Evolutionary conservation across 2,888 invertebrate species (phyloP).

Genomic region (Aethes cnicana): DNA sequence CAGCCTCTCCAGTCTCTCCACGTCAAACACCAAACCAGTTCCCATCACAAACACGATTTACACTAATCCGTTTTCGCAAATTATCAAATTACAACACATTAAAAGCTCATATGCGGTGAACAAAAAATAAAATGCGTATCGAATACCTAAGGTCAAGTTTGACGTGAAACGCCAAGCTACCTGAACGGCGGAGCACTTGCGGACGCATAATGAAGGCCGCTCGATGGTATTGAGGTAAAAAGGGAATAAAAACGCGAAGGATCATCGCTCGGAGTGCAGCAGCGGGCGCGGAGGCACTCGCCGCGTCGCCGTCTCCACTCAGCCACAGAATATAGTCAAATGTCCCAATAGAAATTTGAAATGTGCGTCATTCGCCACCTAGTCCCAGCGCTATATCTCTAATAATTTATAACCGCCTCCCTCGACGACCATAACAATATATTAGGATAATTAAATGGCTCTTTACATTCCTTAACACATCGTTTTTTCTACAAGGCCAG

Average conservation of each 20-base stretch:
- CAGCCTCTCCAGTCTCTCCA: slow-evolving; percentile 42
- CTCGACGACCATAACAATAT: slow-evolving; percentile 79
- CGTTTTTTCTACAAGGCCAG: slow-evolving; percentile 75
- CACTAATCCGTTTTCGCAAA: slow-evolving; percentile 65
- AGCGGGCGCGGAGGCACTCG: slow-evolving; percentile 56
- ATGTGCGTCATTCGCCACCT: slow-evolving; percentile 63
- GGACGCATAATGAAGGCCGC: slow-evolving; percentile 76
- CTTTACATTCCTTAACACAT: slow-evolving; percentile 82
- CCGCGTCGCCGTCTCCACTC: neutral
- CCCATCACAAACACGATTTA: slow-evolving; percentile 55
- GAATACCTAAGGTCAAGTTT: slow-evolving; percentile 78
- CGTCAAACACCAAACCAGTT: slow-evolving; percentile 58
- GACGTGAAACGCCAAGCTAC: slow-evolving; percentile 70
- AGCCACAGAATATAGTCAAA: slow-evolving; percentile 28
- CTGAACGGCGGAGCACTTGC: slow-evolving; percentile 72
- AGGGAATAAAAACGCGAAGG: slow-evolving; percentile 68
- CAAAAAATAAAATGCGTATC: slow-evolving; percentile 69
- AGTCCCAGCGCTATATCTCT: slow-evolving; percentile 51
- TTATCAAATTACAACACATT: slow-evolving; percentile 75
- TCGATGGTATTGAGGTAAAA: slow-evolving; percentile 69
- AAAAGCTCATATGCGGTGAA: slow-evolving; percentile 70
- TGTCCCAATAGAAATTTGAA: slow-evolving; percentile 36
- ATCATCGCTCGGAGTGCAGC: slow-evolving; percentile 71
- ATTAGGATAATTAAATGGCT: slow-evolving; percentile 82
- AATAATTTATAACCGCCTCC: slow-evolving; percentile 78